These are phyloP conservation scores for Bufotes viridis DNA, from an alignment of 2,797 vertebrate genomes.

Conservation along the genomic window DNA sequence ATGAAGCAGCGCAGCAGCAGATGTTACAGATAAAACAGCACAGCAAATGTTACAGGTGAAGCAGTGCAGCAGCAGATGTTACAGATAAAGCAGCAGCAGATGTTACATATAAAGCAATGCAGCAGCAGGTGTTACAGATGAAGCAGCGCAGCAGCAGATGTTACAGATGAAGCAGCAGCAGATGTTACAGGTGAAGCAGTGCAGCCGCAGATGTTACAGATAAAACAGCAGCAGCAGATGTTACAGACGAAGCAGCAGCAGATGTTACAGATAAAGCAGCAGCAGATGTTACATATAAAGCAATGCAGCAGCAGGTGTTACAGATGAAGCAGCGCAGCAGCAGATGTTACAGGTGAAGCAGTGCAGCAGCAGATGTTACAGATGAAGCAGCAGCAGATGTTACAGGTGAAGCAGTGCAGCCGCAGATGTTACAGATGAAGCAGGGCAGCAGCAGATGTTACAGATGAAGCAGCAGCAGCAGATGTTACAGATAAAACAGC, in stretches of 20 bases:
- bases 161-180: background rate
- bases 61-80: background rate
- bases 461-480: background rate
- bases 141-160: background rate
- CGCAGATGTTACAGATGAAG: too few species aligned
- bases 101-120: too few species aligned
- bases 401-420: background rate
- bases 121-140: background rate
- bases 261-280: too few species aligned
- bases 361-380: background rate
- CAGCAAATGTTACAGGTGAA: background rate
- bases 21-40: background rate
- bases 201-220: background rate
- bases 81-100: too few species aligned
- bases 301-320: too few species aligned
- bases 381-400: background rate
- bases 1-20: too few species aligned
- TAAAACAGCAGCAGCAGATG: background rate
- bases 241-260: background rate
- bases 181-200: too few species aligned
- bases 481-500: background rate
- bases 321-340: background rate
- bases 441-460: too few species aligned
- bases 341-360: too few species aligned
- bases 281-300: too few species aligned